phyloP scores from a whole-genome alignment of 1,140 invertebrate genomes.

The fruit fly (Drosophila melanogaster) region Release_6_plus_ISO1_MT NC_004354.4:20262001-20262500 shows the following conservation, averaged over 20 bases:
- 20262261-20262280: slow-evolving; percentile 79
- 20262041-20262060: not conserved
- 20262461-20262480: not conserved
- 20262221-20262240: slow-evolving; percentile 44
- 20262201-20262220: slow-evolving; percentile 53
- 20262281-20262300: slow-evolving; percentile 80
- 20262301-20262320: slow-evolving; percentile 40
- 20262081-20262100: not conserved
- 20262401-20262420: slow-evolving; percentile 3
- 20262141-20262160: not conserved
- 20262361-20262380: not conserved
- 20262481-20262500: not conserved
- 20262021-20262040: slow-evolving; percentile 68
- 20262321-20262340: not conserved
- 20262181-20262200: slow-evolving; percentile 37
- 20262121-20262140: no score
- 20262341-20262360: not conserved
- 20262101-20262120: no score
- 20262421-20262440: slow-evolving; percentile 37
- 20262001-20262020: slow-evolving; percentile 81
- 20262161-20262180: slow-evolving; percentile 8
- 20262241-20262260: slow-evolving; percentile 66
- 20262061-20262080: slow-evolving; percentile 3
- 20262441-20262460: slow-evolving; percentile 15
- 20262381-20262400: not conserved